These are phyloP conservation scores for Apeltes quadracus DNA, from an alignment of 2,113 vertebrate genomes.

Conservation along the genomic window DNA sequence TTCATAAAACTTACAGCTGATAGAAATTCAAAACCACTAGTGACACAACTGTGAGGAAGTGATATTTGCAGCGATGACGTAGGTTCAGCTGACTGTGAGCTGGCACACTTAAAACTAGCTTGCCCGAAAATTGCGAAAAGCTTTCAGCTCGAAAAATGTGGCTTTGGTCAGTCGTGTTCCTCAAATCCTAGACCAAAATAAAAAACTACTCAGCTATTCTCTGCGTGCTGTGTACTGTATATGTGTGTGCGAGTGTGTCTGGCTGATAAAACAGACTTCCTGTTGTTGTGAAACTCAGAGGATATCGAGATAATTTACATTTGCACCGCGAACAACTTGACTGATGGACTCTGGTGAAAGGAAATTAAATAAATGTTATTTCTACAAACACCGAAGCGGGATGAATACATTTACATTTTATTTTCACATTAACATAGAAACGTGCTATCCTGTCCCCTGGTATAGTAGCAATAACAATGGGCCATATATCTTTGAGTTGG, in stretches of 20 bases:
- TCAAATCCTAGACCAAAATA: constrained; percentile 1
- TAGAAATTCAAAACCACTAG: not conserved
- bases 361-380: not conserved
- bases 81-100: constrained; percentile 68
- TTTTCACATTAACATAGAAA: not conserved
- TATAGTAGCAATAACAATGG: not conserved
- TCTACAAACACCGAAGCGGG: not conserved
- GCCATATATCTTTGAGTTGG: not conserved
- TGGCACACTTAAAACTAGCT: constrained; percentile 44
- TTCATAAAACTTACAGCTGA: not conserved
- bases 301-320: not conserved
- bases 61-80: not conserved
- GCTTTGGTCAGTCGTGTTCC: constrained; percentile 36
- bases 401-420: not conserved
- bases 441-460: not conserved
- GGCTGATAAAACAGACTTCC: constrained; percentile 58
- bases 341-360: not conserved
- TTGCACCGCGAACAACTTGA: not conserved
- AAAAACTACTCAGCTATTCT: not conserved
- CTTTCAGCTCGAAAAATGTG: constrained; percentile 19
- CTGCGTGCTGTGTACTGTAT: not conserved
- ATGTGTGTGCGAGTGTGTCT: not conserved
- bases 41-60: not conserved
- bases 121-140: constrained; percentile 37
- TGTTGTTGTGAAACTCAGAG: constrained; percentile 43